phyloP scores from a whole-genome alignment of 2,888 invertebrate genomes.

The Lathronympha strigana region DNA sequence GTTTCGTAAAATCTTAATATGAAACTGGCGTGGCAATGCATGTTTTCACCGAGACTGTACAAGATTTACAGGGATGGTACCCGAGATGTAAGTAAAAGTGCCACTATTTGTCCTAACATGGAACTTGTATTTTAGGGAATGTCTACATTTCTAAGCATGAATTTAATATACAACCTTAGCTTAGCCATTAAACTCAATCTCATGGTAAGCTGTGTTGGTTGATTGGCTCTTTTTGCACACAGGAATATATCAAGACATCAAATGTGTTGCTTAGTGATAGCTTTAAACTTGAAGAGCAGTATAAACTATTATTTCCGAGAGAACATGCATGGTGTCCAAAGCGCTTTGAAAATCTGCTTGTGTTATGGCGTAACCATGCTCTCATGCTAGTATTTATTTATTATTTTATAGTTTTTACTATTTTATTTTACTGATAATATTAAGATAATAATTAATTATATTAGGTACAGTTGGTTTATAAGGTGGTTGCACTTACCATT shows the following conservation, averaged over 20 bases:
- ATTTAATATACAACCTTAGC: not conserved
- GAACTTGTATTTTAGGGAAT: too few relatives aligned
- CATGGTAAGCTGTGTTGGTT: not conserved
- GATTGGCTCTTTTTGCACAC: not conserved
- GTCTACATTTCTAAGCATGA: constrained; percentile 2
- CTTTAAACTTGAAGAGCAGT: not conserved
- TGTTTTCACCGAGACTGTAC: constrained; percentile 88
- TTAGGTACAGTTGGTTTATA: too few relatives aligned
- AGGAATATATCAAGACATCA: constrained; percentile 4
- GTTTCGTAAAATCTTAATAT: constrained; percentile 54
- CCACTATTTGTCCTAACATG: too few relatives aligned
- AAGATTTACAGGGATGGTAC: constrained; percentile 87
- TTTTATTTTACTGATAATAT: not conserved
- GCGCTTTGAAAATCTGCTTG: constrained; percentile 12
- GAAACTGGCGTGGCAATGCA: constrained; percentile 85
- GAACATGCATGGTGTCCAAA: constrained; percentile 15
- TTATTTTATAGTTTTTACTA: not conserved
- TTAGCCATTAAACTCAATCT: not conserved
- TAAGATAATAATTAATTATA: too few relatives aligned
- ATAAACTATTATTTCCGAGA: not conserved
- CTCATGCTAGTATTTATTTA: constrained; percentile 13
- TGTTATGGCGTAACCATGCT: not conserved
- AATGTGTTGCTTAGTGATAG: not conserved
- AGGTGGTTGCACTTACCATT: too few relatives aligned
- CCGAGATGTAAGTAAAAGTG: constrained; percentile 75